These are phyloP conservation scores for Leuctra nigra DNA, from an alignment of 2,888 invertebrate species.

Conservation along the genomic window DNA sequence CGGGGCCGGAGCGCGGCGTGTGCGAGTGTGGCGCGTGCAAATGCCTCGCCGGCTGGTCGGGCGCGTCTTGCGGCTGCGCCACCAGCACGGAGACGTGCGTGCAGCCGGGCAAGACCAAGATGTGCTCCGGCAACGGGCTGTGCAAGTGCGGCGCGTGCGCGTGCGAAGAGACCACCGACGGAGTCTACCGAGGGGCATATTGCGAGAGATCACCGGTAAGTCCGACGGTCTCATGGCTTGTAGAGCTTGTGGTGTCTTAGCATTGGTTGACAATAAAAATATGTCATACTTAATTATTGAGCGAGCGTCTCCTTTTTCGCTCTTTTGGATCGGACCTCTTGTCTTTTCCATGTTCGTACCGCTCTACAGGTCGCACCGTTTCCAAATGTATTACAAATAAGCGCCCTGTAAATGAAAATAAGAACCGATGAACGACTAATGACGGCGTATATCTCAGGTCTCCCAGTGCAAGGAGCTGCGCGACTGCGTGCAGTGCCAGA, in stretches of 20 bases:
- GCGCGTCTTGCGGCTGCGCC: slow-evolving; percentile 77
- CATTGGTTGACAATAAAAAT: no score
- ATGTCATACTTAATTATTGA: no score
- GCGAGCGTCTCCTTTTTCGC: no score
- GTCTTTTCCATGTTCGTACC: no score
- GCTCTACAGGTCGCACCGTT: no score
- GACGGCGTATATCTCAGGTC: no score
- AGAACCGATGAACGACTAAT: no score
- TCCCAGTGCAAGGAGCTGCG: slow-evolving; percentile 84
- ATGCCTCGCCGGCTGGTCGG: slow-evolving; percentile 68
- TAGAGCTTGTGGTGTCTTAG: no score
- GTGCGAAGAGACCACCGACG: slow-evolving; percentile 61
- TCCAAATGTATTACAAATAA: no score
- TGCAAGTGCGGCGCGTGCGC: slow-evolving; percentile 90
- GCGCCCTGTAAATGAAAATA: no score
- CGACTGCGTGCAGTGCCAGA: slow-evolving; percentile 90
- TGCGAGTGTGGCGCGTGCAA: slow-evolving; percentile 86
- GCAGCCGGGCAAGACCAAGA: slow-evolving; percentile 45
- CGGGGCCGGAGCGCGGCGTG: slow-evolving; percentile 65
- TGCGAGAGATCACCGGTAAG: slow-evolving; percentile 92
- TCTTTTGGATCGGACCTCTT: no score
- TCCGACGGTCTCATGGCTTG: no score
- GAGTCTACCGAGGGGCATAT: slow-evolving; percentile 74
- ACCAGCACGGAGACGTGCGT: slow-evolving; percentile 69
- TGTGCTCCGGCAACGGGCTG: slow-evolving; percentile 71